Conservation (phyloP, 1,140 invertebrate genomes). For the Penaeus chinensis region DNA sequence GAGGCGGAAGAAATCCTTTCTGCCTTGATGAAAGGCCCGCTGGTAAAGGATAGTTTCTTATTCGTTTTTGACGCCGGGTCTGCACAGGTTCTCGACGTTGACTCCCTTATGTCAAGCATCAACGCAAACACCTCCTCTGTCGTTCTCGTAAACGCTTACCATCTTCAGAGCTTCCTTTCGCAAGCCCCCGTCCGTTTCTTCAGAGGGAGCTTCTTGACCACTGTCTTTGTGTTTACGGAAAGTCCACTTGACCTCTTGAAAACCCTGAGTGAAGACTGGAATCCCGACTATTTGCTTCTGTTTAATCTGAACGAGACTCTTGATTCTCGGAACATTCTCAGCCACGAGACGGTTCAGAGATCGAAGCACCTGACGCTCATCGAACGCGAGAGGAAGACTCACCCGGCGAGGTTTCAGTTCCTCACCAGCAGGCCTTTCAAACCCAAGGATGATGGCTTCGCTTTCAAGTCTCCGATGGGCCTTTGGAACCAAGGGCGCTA, state of each 20-base stretch:
- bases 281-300: constrained; percentile 31
- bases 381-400: not conserved
- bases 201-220: constrained; percentile 14
- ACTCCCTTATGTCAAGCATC: not conserved
- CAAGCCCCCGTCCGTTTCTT: constrained; percentile 22
- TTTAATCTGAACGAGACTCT: constrained; percentile 35
- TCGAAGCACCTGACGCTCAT: constrained; percentile 32
- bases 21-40: constrained; percentile 13
- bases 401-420: constrained; percentile 15
- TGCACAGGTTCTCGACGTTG: not conserved
- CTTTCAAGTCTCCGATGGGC: constrained; percentile 13
- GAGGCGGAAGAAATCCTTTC: not conserved
- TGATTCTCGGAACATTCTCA: not conserved
- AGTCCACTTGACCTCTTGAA: constrained; percentile 15
- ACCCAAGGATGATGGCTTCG: not conserved
- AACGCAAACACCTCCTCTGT: not conserved
- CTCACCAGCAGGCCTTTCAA: constrained; percentile 27
- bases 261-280: constrained; percentile 24
- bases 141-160: not conserved
- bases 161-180: constrained; percentile 5
- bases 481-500: not conserved
- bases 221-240: constrained; percentile 9
- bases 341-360: constrained; percentile 25
- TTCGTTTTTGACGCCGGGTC: constrained; percentile 21
- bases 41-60: constrained; percentile 21